These are phyloP conservation scores for Tachuris rubrigastra DNA, from an alignment of 2,113 vertebrate species.

Conservation along the genomic window DNA sequence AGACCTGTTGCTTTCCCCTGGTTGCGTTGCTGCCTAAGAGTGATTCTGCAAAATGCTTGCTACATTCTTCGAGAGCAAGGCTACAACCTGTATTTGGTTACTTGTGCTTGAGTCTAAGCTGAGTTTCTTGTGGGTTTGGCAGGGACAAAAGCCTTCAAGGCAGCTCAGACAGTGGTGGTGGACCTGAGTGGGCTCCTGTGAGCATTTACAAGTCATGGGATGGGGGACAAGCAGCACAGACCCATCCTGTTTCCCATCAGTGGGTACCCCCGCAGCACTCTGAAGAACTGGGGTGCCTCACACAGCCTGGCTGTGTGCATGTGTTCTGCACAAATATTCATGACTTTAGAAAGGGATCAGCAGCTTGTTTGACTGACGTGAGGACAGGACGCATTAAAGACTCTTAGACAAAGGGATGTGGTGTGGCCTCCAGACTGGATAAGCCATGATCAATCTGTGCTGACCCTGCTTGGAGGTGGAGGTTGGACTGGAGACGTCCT, in stretches of 20 bases:
- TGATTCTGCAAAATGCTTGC: neutral
- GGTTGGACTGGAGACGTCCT: neutral
- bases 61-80: neutral
- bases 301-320: neutral
- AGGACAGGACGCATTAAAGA: fast-evolving
- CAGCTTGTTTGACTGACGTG: neutral
- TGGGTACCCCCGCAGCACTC: neutral
- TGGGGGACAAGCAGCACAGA: neutral
- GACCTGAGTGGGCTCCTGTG: neutral
- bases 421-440: neutral
- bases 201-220: neutral
- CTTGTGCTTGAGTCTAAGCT: neutral
- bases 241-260: neutral
- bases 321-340: fast-evolving
- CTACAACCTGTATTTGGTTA: fast-evolving
- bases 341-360: neutral
- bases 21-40: neutral
- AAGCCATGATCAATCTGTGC: neutral
- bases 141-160: neutral
- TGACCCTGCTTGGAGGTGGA: neutral
- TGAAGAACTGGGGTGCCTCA: neutral
- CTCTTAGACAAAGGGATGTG: neutral
- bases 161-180: neutral
- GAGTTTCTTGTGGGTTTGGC: neutral
- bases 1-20: neutral